Evolutionary conservation across 2,888 invertebrate genomes (phyloP), one percentile per base, ranked within the genome.

Genomic region (Aplocera efformata): DNA sequence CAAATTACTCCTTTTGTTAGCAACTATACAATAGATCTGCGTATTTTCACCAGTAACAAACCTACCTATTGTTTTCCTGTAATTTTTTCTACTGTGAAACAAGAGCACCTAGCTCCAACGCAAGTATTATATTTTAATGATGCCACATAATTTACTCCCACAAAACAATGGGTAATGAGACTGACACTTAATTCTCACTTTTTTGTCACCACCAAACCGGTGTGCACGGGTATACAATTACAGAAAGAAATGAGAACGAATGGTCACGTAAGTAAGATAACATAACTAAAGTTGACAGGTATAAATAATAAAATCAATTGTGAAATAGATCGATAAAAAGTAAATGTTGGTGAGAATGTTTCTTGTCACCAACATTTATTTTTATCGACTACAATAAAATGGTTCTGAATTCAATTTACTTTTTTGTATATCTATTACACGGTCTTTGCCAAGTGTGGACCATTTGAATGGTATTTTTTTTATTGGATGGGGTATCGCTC

Each of bases 131-230:
- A 54, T 49, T 58, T 48, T 49, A 59, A 59, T 60, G 46, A 59
- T 40, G 44, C 35, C 37, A 21, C 36, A 44, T 49, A 37, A 21
- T 42, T 30, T 13, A 46, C 63, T 71, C 67, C 58, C 69, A 69
- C 55, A 46, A 51, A 51, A 65, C 60, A 62, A 67, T 53, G 44
- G 26, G 20, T 17, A 17, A 17, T 17, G 13, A 27, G 56, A 46
- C 49, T 43, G 56, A 56, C 48, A 53, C 47, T 10, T 31, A 22
- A 9, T 40, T 42, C 52, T 40, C 42, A 38, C 43, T 30, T 46
- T 56, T 55, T 56, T 49, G 48, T 52, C 41, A 26, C 40, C 28
- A 42, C 30, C 44, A 10, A 26, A 31, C 13, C 10, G 17, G 37
- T 10, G 17, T 25, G 28, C 40, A 24, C 20, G 23, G 30, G 45